Evolutionary conservation across 2,113 vertebrate species (phyloP).

Genomic region (Beaufortia kweichowensis): DNA sequence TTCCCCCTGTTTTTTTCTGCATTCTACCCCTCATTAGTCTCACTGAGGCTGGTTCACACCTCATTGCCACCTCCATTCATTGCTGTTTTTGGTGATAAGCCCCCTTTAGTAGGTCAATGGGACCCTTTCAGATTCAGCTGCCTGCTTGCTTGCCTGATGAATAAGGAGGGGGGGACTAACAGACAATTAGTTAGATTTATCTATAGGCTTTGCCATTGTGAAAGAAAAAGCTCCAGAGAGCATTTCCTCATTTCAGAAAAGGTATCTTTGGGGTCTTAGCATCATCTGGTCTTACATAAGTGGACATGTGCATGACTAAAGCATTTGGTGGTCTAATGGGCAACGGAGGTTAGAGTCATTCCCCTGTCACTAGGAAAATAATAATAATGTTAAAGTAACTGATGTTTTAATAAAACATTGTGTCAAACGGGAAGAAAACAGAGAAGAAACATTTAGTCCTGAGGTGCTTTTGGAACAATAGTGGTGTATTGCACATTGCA

Average conservation of each 20-base stretch:
- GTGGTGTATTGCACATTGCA: conserved; percentile 9
- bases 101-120: conserved; percentile 60
- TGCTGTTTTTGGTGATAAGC: conserved; percentile 61
- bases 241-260: conserved; percentile 47
- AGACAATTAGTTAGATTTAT: conserved; percentile 59
- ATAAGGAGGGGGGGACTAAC: conserved; percentile 39
- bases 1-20: conserved; percentile 20
- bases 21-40: conserved; percentile 58
- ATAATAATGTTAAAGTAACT: conserved; percentile 21
- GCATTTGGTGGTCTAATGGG: conserved; percentile 3
- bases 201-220: conserved; percentile 45
- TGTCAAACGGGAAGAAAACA: neutral
- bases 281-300: conserved; percentile 39
- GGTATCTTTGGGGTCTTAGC: conserved; percentile 23
- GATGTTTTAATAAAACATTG: conserved; percentile 26
- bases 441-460: conserved; percentile 20
- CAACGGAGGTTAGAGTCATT: neutral
- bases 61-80: conserved; percentile 60
- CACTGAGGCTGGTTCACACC: conserved; percentile 58
- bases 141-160: conserved; percentile 46
- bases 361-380: conserved; percentile 9
- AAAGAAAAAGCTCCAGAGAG: conserved; percentile 49
- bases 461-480: conserved; percentile 3
- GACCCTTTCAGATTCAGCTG: conserved; percentile 53
- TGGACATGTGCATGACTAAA: neutral